Evolutionary conservation across 2,888 invertebrate genomes (phyloP).

Genomic region (Byasa hedistus): DNA sequence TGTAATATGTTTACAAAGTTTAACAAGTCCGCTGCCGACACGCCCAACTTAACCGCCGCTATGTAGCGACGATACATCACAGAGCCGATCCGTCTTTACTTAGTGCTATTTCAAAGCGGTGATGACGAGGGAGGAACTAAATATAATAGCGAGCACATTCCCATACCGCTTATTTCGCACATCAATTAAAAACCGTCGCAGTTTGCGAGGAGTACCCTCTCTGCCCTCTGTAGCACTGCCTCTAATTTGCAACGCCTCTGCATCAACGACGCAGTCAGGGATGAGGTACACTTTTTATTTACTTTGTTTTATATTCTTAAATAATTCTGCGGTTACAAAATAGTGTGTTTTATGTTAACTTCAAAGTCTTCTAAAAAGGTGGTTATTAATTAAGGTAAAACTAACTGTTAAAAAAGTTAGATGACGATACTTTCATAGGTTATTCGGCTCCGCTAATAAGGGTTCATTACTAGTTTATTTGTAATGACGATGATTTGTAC

Average conservation of each 20-base stretch:
- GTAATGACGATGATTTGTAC: no score
- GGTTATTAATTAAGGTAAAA: no score
- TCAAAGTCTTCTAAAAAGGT: no score
- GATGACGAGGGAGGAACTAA: conserved; percentile 7
- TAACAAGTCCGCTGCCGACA: no score
- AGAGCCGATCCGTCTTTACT: conserved; percentile 16
- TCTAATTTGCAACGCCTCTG: conserved; percentile 57
- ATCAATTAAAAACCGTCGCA: conserved; percentile 58
- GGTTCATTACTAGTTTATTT: no score
- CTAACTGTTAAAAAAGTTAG: no score
- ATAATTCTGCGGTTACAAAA: no score
- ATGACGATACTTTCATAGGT: no score
- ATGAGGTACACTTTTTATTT: conserved; percentile 30
- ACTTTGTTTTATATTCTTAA: neutral
- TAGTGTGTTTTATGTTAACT: no score
- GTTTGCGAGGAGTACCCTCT: conserved; percentile 54
- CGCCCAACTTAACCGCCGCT: no score
- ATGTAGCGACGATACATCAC: conserved; percentile 11
- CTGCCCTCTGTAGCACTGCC: conserved; percentile 41
- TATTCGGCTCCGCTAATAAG: no score
- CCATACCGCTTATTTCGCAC: conserved; percentile 38
- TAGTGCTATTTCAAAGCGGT: conserved; percentile 1
- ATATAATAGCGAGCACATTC: conserved; percentile 26
- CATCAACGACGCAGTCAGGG: conserved; percentile 40
- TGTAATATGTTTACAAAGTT: no score